Percentiles rank a stretch among this genome's conserved stretches.
phyloP scores from a whole-genome alignment of 2,888 invertebrate species.

The Mesoligia furuncula region DNA sequence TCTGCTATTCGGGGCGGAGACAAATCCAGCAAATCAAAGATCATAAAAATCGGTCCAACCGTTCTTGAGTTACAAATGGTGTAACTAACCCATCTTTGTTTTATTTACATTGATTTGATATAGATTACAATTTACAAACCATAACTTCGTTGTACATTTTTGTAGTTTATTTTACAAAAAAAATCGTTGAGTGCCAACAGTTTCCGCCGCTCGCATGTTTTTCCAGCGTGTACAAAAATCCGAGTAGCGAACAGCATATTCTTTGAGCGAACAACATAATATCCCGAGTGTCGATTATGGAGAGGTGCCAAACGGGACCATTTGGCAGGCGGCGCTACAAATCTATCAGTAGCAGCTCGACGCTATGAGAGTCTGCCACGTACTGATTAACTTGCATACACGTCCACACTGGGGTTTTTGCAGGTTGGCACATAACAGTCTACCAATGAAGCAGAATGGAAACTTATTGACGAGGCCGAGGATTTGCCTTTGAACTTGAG shows the following conservation, averaged over 20 bases:
- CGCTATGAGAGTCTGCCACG: conserved; percentile 40
- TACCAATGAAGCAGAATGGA: background rate
- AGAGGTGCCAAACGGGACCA: conserved; percentile 69
- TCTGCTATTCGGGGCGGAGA: too few relatives aligned
- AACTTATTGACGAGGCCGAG: background rate
- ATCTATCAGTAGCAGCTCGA: conserved; percentile 69
- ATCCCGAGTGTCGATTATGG: conserved; percentile 65
- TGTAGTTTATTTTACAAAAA: conserved; percentile 11
- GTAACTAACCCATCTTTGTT: too few relatives aligned
- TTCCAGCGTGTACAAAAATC: conserved; percentile 63
- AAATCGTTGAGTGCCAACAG: conserved; percentile 44
- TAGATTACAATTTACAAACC: background rate
- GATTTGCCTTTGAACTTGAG: background rate
- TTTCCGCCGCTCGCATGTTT: conserved; percentile 39
- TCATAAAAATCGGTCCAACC: too few relatives aligned
- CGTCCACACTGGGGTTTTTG: conserved; percentile 15
- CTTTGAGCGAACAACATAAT: conserved; percentile 59
- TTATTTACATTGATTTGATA: too few relatives aligned
- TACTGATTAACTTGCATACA: conserved; percentile 57
- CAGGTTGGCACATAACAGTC: conserved; percentile 3
- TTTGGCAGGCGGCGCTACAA: conserved; percentile 70
- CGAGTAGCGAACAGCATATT: conserved; percentile 55
- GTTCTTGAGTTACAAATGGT: too few relatives aligned
- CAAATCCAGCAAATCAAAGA: too few relatives aligned
- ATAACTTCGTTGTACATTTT: background rate